Base-by-base conservation (phyloP, 1,140 invertebrate species). In the Pseudomyrmex sp. region DNA sequence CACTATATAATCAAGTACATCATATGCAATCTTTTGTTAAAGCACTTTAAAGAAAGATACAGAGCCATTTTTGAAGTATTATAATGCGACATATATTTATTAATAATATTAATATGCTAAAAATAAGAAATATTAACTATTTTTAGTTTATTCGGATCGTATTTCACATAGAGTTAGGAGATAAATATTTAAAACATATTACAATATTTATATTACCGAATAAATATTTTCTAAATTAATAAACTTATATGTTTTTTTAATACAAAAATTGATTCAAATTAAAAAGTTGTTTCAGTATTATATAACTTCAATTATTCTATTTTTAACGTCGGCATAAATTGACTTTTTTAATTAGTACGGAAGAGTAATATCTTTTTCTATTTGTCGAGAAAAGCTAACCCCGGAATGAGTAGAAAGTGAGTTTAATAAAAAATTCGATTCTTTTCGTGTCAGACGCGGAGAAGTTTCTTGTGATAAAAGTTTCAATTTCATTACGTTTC, bases 401-500 rank as follows among this genome's bases (percentile, higher is more conserved):
- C 35, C 18, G 9, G 9, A 56, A 15, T 56, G 44, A 44, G 12
- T 75, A 35, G 12, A 35, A 58, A 70, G 44, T 15, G 23, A 70
- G 15, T 80, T 72, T 46, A 72, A 80, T 80, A 50, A 72, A 70
- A 70, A 59, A 48, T 59, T 70, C 8, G 5, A 48, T 70, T 18
- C 44, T 13, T 26, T 13, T 35, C 0, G 54, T 59, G 44, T 46
- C 54, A 26, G 13, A 62, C 48, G 35, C 35, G 56, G 48, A 46
- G 48, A 58, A 59, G 12, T 61, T 80, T 58, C 20, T 80, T 26
- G 10, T 26, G 20, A 70, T 59, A 15, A 59, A 70, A 59, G 44
- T 80, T 50, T 35, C 20, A 59, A 72, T 80, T 80, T 72, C 4
- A 18, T 79, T 79, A 70, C 44, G 20, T 70, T 59, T 70, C 44